Evolutionary conservation across 2,113 vertebrate species (phyloP), one percentile per base, ranked within the genome.

Genomic region (Nothocercus nigrocapillus): DNA sequence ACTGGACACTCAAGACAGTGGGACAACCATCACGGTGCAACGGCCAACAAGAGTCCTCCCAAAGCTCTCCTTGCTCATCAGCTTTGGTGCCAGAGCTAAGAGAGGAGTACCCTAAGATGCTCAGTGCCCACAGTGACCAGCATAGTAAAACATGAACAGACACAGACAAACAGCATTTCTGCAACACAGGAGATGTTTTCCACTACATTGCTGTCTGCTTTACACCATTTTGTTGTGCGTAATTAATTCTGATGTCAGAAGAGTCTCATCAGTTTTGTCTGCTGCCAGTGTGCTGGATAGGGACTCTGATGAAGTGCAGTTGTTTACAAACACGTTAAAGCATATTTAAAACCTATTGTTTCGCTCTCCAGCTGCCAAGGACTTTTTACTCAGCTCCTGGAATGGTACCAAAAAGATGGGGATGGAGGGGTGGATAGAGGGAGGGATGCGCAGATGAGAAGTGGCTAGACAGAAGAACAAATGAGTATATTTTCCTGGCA

Each of bases 301-400:
- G 82, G 72, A 44, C 89, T 40, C 80, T 32, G 81, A 77, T 53
- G 53, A 38, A 72, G 84, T 5, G 75, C n/a, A 7, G 20, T 20
- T 94, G 87, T 94, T 95, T 93, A 77, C 93, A 95, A 96, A 94
- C 96, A 95, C 13, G 1, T 45, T 13, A 22, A 49, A 63, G 59
- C 20, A 1, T 15, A 11, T 93, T 91, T 47, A 19, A 27, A 62
- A 30, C 32, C 80, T 73, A 42, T 84, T 90, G 89, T 91, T 84
- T 28, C 68, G 68, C 5, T 0, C 78, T 87, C 87, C 89, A 88
- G 93, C 87, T 92, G 94, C 94, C 79, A 15, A 77, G 82, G 51
- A 93, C 59, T 70, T 91, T 85, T 81, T 14, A 42, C 79, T 93
- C 85, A 19, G 84, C 87, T 96, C 89, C 87, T 89, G 93, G 95